These are phyloP conservation scores for Mustelus asterias DNA, from an alignment of 2,113 vertebrate genomes.

Conservation along the genomic window DNA sequence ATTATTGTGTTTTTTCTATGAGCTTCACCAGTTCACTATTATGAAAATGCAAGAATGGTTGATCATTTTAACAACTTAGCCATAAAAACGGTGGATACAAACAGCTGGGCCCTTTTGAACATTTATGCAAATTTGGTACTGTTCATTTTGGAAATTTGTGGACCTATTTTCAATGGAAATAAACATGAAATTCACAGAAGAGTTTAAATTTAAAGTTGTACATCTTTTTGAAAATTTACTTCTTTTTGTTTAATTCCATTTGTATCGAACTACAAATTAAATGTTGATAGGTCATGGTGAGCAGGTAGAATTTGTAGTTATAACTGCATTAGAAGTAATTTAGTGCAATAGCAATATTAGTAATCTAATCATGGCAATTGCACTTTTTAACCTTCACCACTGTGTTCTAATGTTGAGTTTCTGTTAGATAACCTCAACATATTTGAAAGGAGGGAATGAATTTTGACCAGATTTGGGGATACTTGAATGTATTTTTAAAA, in stretches of 20 bases:
- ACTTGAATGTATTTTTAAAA: not conserved
- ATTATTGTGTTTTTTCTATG: too few relatives aligned
- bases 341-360: slow-evolving; percentile 20
- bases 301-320: not conserved
- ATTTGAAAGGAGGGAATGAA: not conserved
- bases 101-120: too few relatives aligned
- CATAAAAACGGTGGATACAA: too few relatives aligned
- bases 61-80: too few relatives aligned
- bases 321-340: not conserved
- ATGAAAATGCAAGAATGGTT: too few relatives aligned
- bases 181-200: not conserved
- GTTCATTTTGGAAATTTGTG: too few relatives aligned
- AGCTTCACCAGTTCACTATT: too few relatives aligned
- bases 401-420: not conserved
- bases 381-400: slow-evolving; percentile 22
- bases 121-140: too few relatives aligned
- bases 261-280: not conserved
- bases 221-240: not conserved
- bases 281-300: not conserved
- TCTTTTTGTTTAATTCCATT: slow-evolving; percentile 4
- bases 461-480: not conserved
- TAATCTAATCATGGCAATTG: slow-evolving; percentile 7
- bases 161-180: not conserved
- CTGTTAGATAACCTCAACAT: not conserved
- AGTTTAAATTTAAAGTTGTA: not conserved